Evolutionary conservation across 2,888 invertebrate species (phyloP).

Genomic region (Choreutis nemorana): DNA sequence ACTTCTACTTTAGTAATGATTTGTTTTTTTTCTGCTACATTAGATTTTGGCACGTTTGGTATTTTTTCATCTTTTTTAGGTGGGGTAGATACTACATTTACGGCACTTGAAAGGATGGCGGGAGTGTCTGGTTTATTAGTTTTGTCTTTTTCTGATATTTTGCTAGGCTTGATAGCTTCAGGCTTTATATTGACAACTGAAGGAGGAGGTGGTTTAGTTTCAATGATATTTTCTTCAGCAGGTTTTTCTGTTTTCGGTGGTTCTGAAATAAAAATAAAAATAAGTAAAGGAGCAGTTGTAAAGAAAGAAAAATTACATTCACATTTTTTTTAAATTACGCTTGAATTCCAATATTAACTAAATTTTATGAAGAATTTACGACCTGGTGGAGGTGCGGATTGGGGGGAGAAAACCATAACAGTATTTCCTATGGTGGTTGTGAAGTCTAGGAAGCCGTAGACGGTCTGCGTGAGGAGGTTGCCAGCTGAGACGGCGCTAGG

Average conservation of each 20-base stretch:
- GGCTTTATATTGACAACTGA: slow-evolving; percentile 41
- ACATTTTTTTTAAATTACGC: not conserved
- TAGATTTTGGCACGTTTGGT: slow-evolving; percentile 48
- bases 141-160: slow-evolving; percentile 43
- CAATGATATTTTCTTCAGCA: slow-evolving; percentile 53
- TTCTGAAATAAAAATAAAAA: slow-evolving; percentile 29
- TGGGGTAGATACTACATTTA: slow-evolving; percentile 41
- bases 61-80: slow-evolving; percentile 56
- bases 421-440: slow-evolving; percentile 94
- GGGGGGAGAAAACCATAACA: slow-evolving; percentile 93
- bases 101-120: slow-evolving; percentile 41
- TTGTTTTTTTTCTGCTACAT: slow-evolving; percentile 49
- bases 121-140: slow-evolving; percentile 41
- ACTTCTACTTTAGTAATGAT: slow-evolving; percentile 65
- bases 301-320: not conserved
- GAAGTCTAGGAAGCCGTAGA: slow-evolving; percentile 93
- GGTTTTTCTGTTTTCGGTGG: slow-evolving; percentile 48
- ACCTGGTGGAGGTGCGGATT: slow-evolving; percentile 80
- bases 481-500: slow-evolving; percentile 19
- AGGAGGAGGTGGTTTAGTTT: slow-evolving; percentile 53
- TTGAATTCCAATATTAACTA: not conserved
- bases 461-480: slow-evolving; percentile 82
- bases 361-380: slow-evolving; percentile 14
- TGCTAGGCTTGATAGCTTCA: slow-evolving; percentile 54
- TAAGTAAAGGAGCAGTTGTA: not conserved